A percentile compares a stretch with the other conserved stretches of the same genome.
phyloP scores from a whole-genome alignment of 2,888 invertebrate genomes.

The Cantharis lateralis region DNA sequence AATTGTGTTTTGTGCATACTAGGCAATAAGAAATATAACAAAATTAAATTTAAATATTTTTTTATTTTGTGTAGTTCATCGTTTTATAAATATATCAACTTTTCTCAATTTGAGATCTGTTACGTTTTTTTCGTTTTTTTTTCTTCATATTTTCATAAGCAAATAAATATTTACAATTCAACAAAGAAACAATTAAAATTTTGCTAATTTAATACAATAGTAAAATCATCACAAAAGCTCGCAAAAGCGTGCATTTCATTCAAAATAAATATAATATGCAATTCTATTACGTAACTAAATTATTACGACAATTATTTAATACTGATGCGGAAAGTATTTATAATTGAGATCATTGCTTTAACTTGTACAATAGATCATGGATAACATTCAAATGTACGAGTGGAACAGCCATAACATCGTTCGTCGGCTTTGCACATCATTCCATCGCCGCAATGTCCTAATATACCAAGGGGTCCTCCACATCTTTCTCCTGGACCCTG shows the following conservation, averaged over 20 bases:
- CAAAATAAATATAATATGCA: constrained; percentile 23
- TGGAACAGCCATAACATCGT: constrained; percentile 52
- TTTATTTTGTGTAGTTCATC: constrained; percentile 16
- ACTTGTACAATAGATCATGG: constrained; percentile 15
- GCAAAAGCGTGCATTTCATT: constrained; percentile 2
- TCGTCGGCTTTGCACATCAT: constrained; percentile 50
- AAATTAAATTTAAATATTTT: constrained; percentile 10
- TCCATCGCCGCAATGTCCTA: constrained; percentile 50
- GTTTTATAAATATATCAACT: constrained; percentile 2
- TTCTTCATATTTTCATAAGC: neutral
- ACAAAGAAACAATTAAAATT: constrained; percentile 18
- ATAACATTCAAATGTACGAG: constrained; percentile 45
- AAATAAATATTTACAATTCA: constrained; percentile 31
- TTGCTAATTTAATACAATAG: constrained; percentile 20
- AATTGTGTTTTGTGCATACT: too few relatives aligned
- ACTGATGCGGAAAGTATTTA: constrained; percentile 25
- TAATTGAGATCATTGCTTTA: constrained; percentile 20
- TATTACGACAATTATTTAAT: constrained; percentile 24
- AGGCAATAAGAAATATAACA: neutral
- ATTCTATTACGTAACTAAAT: constrained; percentile 10
- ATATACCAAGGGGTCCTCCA: constrained; percentile 44
- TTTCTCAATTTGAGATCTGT: constrained; percentile 23
- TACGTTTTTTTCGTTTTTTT: neutral
- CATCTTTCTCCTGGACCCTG: constrained; percentile 53
- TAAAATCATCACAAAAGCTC: constrained; percentile 20